A percentile compares a stretch with the other conserved stretches of the same genome.
phyloP scores from a whole-genome alignment of 2,888 invertebrate species.

The Tetramorium bicarinatum region DNA sequence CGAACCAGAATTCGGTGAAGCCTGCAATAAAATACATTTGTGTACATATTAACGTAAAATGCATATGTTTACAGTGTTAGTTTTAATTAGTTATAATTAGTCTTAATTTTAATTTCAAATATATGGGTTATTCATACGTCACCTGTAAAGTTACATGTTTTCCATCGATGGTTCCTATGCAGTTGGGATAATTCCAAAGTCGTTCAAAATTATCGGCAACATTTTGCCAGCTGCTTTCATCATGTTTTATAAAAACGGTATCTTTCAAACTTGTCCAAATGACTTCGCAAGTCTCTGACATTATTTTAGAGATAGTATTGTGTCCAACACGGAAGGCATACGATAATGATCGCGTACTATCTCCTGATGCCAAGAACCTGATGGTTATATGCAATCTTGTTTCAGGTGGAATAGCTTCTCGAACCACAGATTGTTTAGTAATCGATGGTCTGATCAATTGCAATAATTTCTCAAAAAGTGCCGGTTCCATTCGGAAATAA shows the following conservation, averaged over 20 bases:
- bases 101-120: no score
- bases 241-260: not conserved
- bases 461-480: not conserved
- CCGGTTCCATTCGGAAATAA: constrained; percentile 6
- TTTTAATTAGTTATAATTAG: no score
- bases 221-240: not conserved
- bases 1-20: no score
- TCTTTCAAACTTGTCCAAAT: not conserved
- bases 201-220: not conserved
- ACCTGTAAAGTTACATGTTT: not conserved
- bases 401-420: not conserved
- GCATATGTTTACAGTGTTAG: no score
- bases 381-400: not conserved
- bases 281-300: not conserved
- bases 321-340: no score
- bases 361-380: not conserved
- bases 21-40: no score
- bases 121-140: no score
- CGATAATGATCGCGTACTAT: not conserved
- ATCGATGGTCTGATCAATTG: not conserved
- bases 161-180: not conserved
- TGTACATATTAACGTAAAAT: no score
- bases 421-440: not conserved
- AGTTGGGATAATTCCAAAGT: not conserved
- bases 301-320: not conserved